Conservation (phyloP, 2,888 invertebrate species). For the Aricia artaxerxes region DNA sequence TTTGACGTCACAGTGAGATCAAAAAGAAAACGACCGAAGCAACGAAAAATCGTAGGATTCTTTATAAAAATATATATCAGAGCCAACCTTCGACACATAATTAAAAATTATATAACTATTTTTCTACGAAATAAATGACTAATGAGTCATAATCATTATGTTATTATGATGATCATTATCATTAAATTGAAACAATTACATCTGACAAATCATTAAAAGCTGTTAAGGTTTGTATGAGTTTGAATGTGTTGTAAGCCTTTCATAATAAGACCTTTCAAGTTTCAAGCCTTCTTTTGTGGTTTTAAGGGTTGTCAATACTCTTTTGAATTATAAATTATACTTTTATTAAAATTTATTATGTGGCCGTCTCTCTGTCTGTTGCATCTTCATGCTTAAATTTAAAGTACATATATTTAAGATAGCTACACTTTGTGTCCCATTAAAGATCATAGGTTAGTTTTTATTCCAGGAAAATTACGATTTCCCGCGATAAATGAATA, state of each 20-base stretch:
- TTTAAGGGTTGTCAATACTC: not conserved
- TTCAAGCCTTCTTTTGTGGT: slow-evolving; percentile 41
- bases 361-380: no score
- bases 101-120: not conserved
- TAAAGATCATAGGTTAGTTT: no score
- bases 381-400: no score
- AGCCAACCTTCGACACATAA: not conserved
- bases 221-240: slow-evolving; percentile 21
- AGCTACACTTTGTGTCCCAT: no score
- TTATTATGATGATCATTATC: slow-evolving; percentile 28
- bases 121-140: slow-evolving; percentile 9
- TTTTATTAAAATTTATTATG: no score
- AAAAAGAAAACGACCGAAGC: not conserved
- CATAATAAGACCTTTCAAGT: slow-evolving; percentile 44
- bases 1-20: not conserved
- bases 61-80: not conserved
- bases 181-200: slow-evolving; percentile 26
- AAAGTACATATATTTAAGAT: no score
- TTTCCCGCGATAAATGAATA: not conserved
- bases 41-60: no score
- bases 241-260: slow-evolving; percentile 45
- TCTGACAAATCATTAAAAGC: slow-evolving; percentile 27
- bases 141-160: slow-evolving; percentile 20
- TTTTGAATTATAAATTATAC: not conserved
- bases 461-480: no score